A percentile compares a stretch with the other conserved stretches of the same genome.
These are phyloP conservation scores for Gobius niger DNA, from an alignment of 2,113 vertebrate species.

Conservation along the genomic window DNA sequence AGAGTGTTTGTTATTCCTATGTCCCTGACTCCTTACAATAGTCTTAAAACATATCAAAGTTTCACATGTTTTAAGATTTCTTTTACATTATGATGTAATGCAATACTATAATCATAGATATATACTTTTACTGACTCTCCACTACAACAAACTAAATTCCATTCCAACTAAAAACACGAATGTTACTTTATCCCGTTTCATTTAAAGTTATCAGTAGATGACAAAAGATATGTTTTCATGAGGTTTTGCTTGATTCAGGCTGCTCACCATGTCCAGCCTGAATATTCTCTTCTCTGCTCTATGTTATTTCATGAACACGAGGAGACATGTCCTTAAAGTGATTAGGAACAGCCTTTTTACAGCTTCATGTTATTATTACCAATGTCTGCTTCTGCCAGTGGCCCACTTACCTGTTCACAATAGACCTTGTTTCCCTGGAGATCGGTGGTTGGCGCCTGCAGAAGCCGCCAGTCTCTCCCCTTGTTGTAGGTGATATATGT, in stretches of 20 bases:
- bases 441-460: slow-evolving; percentile 86
- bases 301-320: not conserved
- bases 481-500: slow-evolving; percentile 98
- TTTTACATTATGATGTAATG: no score
- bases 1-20: not conserved
- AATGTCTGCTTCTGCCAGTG: slow-evolving; percentile 37
- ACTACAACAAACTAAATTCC: no score
- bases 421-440: slow-evolving; percentile 85
- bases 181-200: not conserved
- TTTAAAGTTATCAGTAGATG: not conserved
- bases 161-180: not conserved
- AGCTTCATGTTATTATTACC: slow-evolving; percentile 11
- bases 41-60: not conserved
- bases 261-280: not conserved
- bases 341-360: slow-evolving; percentile 5
- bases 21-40: not conserved
- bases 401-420: slow-evolving; percentile 86
- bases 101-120: no score
- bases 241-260: no score
- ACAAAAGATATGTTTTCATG: not conserved
- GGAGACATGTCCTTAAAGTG: not conserved
- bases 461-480: slow-evolving; percentile 91
- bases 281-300: not conserved
- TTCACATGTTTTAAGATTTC: no score
- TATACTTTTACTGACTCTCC: no score